Evolutionary conservation across 2,888 invertebrate species (phyloP).

Genomic region (Anoncus sp.): DNA sequence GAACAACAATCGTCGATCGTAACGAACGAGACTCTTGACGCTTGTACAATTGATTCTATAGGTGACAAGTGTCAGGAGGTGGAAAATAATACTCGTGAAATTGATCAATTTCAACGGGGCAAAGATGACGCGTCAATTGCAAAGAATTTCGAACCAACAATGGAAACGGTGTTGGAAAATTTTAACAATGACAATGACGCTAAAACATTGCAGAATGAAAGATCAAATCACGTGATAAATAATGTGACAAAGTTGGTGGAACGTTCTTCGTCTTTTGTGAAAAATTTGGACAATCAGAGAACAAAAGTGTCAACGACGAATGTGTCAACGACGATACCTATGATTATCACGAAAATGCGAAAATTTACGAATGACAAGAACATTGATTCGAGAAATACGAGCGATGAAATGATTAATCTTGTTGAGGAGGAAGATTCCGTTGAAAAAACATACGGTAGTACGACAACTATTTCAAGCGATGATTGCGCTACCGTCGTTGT

Average conservation of each 20-base stretch:
- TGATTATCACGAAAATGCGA: conserved; percentile 24
- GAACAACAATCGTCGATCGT: not conserved
- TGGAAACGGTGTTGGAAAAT: conserved; percentile 15
- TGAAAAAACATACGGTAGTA: conserved; percentile 24
- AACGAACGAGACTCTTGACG: not conserved
- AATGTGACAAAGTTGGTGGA: conserved; percentile 1
- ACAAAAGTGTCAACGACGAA: not conserved
- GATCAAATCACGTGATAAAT: conserved; percentile 3
- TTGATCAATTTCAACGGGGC: not conserved
- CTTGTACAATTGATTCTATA: not conserved
- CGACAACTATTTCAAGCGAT: conserved; percentile 70
- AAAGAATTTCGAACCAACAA: not conserved
- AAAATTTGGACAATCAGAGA: not conserved
- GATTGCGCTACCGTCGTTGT: conserved; percentile 78
- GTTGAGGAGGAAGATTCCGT: conserved; percentile 9
- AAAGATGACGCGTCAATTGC: not conserved
- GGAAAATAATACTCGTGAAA: too few relatives aligned
- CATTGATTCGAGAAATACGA: not conserved
- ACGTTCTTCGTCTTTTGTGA: conserved; percentile 16
- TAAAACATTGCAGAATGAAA: conserved; percentile 5
- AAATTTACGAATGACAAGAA: conserved; percentile 29
- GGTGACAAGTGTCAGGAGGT: too few relatives aligned
- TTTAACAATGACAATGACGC: conserved; percentile 9
- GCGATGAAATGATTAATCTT: not conserved
- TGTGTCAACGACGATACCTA: conserved; percentile 16